A percentile compares a stretch with the other conserved stretches of the same genome.
These are phyloP conservation scores for Scolanthus callimorphus DNA, from an alignment of 92 coral and sea anemone genomes.

Conservation along the genomic window DNA sequence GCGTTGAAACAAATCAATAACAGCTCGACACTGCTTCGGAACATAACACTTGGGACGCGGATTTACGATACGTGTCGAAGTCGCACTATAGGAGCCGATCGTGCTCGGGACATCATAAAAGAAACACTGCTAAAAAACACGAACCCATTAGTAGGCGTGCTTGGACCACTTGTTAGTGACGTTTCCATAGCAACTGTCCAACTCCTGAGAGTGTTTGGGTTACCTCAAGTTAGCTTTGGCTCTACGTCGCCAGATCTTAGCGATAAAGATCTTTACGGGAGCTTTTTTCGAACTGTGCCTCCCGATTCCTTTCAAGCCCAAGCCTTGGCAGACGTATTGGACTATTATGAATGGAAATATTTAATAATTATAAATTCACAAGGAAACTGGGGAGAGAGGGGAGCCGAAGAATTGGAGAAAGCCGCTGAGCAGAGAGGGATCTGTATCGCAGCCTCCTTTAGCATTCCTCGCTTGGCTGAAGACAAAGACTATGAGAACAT, in stretches of 20 bases:
- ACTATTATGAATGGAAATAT: conserved; percentile 78
- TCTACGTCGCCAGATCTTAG: conserved; percentile 89
- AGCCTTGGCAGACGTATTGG: conserved; percentile 70
- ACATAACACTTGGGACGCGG: conserved; percentile 73
- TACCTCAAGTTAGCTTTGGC: conserved; percentile 94
- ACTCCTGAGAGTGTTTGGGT: conserved; percentile 83
- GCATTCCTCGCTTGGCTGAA: conserved; percentile 44
- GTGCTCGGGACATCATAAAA: conserved; percentile 81
- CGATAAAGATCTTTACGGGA: conserved; percentile 76
- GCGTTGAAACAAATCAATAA: conserved; percentile 85
- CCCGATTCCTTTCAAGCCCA: conserved; percentile 90
- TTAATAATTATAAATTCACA: conserved; percentile 66
- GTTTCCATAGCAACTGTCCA: conserved; percentile 93
- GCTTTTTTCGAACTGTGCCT: conserved; percentile 91
- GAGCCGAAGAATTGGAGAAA: conserved; percentile 45
- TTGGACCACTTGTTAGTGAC: conserved; percentile 87
- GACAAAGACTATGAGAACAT: conserved; percentile 23
- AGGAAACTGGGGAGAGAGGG: conserved; percentile 79
- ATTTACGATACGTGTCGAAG: conserved; percentile 98
- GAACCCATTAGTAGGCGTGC: conserved; percentile 62
- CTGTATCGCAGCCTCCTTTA: conserved; percentile 49
- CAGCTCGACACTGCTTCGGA: conserved; percentile 66
- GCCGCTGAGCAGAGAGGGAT: conserved; percentile 50
- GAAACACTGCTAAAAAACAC: conserved; percentile 42
- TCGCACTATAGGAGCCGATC: conserved; percentile 93